These are phyloP conservation scores for Papilio gigon DNA, from an alignment of 2,888 invertebrate genomes.

Conservation along the genomic window DNA sequence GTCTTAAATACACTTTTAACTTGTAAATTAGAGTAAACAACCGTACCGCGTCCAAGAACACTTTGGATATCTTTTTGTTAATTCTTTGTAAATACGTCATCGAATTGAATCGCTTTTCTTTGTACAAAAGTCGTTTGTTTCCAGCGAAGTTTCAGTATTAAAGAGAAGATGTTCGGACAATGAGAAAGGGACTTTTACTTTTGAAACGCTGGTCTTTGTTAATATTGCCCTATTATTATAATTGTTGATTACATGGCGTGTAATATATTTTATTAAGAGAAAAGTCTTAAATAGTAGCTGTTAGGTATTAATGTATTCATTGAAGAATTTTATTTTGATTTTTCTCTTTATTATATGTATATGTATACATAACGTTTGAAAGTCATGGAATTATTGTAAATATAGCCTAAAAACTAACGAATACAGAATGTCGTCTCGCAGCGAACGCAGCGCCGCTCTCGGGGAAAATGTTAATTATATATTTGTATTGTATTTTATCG, in stretches of 20 bases:
- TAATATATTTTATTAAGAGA: slow-evolving; percentile 82
- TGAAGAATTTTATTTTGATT: slow-evolving; percentile 82
- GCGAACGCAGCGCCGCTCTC: slow-evolving; percentile 52
- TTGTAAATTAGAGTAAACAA: slow-evolving; percentile 44
- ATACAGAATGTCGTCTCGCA: slow-evolving; percentile 66
- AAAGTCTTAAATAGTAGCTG: slow-evolving; percentile 81
- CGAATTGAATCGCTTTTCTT: slow-evolving; percentile 55
- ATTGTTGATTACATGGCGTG: slow-evolving; percentile 79
- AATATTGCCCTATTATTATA: slow-evolving; percentile 62
- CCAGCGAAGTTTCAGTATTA: slow-evolving; percentile 74
- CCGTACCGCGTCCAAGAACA: slow-evolving; percentile 60
- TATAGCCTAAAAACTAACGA: slow-evolving; percentile 69
- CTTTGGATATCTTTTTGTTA: slow-evolving; percentile 54
- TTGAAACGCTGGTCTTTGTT: slow-evolving; percentile 66
- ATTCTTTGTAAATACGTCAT: slow-evolving; percentile 77
- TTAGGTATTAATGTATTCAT: slow-evolving; percentile 82
- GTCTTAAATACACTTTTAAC: neutral
- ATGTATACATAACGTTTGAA: slow-evolving; percentile 78
- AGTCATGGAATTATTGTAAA: slow-evolving; percentile 80
- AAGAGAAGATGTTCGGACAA: slow-evolving; percentile 54
- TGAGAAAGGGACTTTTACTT: slow-evolving; percentile 35
- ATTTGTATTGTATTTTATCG: slow-evolving; percentile 78
- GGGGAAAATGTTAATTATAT: slow-evolving; percentile 68
- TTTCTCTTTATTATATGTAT: slow-evolving; percentile 79
- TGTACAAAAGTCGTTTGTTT: slow-evolving; percentile 66